Evolutionary conservation across 2,113 vertebrate species (phyloP), one percentile per base, ranked within the genome.

Genomic region (Periophthalmus modestus): DNA sequence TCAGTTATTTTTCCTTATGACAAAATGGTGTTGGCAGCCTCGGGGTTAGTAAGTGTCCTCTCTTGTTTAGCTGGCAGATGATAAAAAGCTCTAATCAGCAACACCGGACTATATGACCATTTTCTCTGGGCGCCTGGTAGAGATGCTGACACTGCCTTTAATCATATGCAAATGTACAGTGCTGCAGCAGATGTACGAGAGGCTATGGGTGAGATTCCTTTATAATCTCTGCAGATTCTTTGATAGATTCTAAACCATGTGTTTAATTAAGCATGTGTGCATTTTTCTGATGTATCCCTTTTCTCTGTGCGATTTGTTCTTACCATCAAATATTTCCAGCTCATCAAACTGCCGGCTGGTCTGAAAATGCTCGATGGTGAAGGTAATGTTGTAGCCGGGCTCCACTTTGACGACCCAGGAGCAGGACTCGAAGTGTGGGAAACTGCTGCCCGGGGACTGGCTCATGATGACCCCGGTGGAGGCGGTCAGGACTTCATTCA

Each of bases 291-390:
- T 21, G n/a, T 55, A 55, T 21, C 21, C 19, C 9, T 6, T 21
- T 7, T 9, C 52, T n/a, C 19, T 21, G n/a, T 55, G 46, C 15
- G 18, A 52, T 52, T 52, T 52, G 48, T 52, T 84, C 95, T 95
- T 80, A 99, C 98, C 97, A 2, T 99, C 97, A 70, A 98, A 99
- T 77, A 99, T 96, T 68, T 98, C 97, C 15, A 99, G 95, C 91
- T 99, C 96, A 1, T 99, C 98, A 0, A 96, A 98, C 68, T 98
- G 96, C 67, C 96, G 95, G 88, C 96, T 98, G 0, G 96, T 98
- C 88, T 98, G 95, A 89, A 99, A 99, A 84, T 97, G 96, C 73
- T 99, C 97, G 0, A 98, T 95, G 0, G 94, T 96, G 81, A 99
- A 93, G 61, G 97, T 94, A 88, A 98, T 93, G 89, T 99, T 99